Evolutionary conservation across 2,113 vertebrate species (phyloP), one percentile per base, ranked within the genome.

Genomic region (Eira barbara): DNA sequence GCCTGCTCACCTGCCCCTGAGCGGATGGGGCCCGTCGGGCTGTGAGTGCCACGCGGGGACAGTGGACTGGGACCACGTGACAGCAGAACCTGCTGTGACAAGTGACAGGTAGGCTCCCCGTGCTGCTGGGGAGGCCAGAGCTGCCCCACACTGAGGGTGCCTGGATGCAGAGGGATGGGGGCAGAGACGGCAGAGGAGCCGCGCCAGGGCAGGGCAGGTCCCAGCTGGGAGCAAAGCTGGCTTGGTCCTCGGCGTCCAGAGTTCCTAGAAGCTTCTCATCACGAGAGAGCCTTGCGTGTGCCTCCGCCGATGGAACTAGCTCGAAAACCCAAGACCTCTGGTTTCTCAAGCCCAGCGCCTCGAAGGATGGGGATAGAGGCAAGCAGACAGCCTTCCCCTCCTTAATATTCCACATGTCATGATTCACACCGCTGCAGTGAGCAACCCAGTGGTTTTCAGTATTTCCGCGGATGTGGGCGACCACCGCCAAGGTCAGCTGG

Each of bases 401-500:
- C 36, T 15, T 18, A 7, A 0, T 3, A 6, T 20, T 1, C 25
- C 83, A 17, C 45, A 0, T 0, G 0, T 31, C 15, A 0, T 0
- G 0, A 0, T 0, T 4, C 1, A 3, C 90, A 45, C 52, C 2
- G 27, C 1, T 2, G 7, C 11, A 5, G 47, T 0, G 5, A 0
- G 5, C 17, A 0, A 0, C 2, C 20, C 12, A 4, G 1, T 1
- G 63, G 25, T 0, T 9, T 34, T 39, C 1, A 23, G 69, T 2
- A 0, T 1, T 1, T 18, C 23, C 29, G 11, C 21, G 8, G 14
- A 11, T 2, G 20, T 1, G 42, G 2, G 12, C 27, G 0, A 2
- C 59, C 61, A 14, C 31, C 23, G 17, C 11, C 7, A 11, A 20
- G 3, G 57, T 5, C 47, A 4, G 3, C 34, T 27, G 15, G 0